Percentiles rank a stretch among this genome's conserved stretches.
These are phyloP conservation scores for Vireo griseus DNA, from an alignment of 2,797 vertebrate species.

Conservation along the genomic window DNA sequence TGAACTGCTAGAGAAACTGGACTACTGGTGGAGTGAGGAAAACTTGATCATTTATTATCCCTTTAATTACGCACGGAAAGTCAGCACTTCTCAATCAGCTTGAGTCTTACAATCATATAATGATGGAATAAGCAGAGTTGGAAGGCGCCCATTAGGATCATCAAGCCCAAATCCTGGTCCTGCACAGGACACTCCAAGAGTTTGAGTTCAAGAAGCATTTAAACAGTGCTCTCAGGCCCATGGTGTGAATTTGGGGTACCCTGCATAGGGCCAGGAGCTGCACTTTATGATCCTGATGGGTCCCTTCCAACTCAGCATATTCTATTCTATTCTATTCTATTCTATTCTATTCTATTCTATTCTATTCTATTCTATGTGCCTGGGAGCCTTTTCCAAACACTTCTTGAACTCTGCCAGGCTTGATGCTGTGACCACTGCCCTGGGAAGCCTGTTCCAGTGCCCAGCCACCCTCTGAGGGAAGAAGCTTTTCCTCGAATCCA, in stretches of 20 bases:
- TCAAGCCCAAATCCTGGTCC: neutral
- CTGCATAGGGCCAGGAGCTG: neutral
- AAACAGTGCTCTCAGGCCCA: neutral
- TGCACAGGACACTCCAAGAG: neutral
- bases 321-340: neutral
- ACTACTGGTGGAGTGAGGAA: neutral
- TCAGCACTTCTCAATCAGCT: neutral
- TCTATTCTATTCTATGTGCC: neutral
- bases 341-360: neutral
- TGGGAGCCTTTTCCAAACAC: neutral
- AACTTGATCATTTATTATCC: neutral
- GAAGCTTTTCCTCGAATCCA: neutral
- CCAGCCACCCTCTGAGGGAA: rapidly evolving
- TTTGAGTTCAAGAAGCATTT: neutral
- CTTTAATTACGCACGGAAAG: neutral
- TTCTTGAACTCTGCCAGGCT: neutral
- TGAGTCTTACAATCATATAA: neutral
- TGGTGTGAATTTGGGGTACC: neutral
- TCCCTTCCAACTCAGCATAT: neutral
- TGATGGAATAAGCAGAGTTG: neutral
- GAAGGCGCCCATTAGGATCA: neutral
- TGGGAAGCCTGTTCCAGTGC: neutral
- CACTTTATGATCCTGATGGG: rapidly evolving
- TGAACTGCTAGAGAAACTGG: neutral
- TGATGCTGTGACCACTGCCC: neutral